Evolutionary conservation across 1,140 invertebrate species (phyloP), one percentile per base, ranked within the genome.

Genomic region (Pogonognathellus flavescens): DNA sequence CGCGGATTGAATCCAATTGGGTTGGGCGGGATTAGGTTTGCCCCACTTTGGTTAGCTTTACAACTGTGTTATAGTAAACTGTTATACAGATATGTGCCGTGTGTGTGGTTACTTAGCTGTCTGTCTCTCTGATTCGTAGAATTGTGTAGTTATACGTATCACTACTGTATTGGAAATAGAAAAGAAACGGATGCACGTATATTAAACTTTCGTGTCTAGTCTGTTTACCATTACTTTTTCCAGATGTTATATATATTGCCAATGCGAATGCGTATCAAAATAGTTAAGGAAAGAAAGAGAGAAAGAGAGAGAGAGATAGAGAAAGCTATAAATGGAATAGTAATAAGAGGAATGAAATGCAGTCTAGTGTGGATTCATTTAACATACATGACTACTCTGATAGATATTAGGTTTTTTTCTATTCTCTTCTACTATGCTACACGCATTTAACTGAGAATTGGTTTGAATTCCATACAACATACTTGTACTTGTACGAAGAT

Each of bases 21-120:
- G 70, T 76, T 50, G 70, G 31, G 70, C 70, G 70, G 70, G 70
- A 76, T 76, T 76, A 76, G 41, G 70, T 49, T 66, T 76, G 70
- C 2, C 41, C 70, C 70, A 76, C 70, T 76, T 76, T 49, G 49
- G 16, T 14, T 41, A 76, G 13, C 9, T 31, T 49, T 66, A 66
- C 31, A 41, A 25, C 62, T 66, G 14, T 1, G 62, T 3, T 55
- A 66, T 66, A 25, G 22, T 2, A 25, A 72, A 49, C 31, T 25
- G 41, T 11, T 31, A 76, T n/a, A n/a, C 16, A 31, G 16, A 11
- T 31, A 18, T 49, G 16, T 49, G 5, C 31, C 41, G 70, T 57
- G 53, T 57, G 53, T 57, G 53, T 57, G 53, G 53, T 57, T 57
- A 57, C 41, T 31, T n/a, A 49, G 16, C 70, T 76, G n/a, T 25